Conservation (phyloP, 2,888 invertebrate species). For the Drosophila percnosoma region DNA sequence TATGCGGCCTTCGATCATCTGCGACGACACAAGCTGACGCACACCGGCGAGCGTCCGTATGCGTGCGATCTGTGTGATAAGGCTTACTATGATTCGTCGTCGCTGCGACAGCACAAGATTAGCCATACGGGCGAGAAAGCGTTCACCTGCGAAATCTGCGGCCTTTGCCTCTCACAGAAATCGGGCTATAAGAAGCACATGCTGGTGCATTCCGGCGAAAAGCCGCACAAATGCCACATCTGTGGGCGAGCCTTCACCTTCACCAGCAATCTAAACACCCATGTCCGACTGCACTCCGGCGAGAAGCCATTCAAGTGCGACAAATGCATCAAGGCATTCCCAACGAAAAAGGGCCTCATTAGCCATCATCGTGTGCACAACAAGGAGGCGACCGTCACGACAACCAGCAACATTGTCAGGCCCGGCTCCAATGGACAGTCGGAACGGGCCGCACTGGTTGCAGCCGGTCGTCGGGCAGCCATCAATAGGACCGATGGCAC, state of each 20-base stretch:
- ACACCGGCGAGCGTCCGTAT: conserved; percentile 67
- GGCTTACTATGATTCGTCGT: conserved; percentile 83
- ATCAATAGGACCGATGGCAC: conserved; percentile 43
- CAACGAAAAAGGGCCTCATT: conserved; percentile 83
- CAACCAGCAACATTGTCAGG: conserved; percentile 14
- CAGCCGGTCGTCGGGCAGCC: conserved; percentile 56
- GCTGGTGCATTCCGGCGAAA: conserved; percentile 84
- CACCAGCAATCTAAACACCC: conserved; percentile 84
- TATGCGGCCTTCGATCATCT: conserved; percentile 68
- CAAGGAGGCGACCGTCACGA: conserved; percentile 73
- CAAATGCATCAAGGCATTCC: conserved; percentile 80
- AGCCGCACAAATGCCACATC: conserved; percentile 82
- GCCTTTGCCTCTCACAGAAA: conserved; percentile 84
- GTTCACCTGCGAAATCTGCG: conserved; percentile 83
- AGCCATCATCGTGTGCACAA: conserved; percentile 82
- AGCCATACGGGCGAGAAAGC: conserved; percentile 84
- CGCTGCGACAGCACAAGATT: conserved; percentile 83
- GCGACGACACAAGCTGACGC: conserved; percentile 65
- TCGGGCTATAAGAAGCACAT: conserved; percentile 85
- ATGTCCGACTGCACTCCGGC: conserved; percentile 82
- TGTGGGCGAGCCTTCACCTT: conserved; percentile 83
- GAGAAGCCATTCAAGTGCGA: conserved; percentile 82
- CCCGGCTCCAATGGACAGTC: conserved; percentile 31
- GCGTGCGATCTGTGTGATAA: conserved; percentile 82
- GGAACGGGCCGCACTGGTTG: conserved; percentile 60